Percentiles rank a stretch among this genome's conserved stretches.
These are phyloP conservation scores for Tiliqua scincoides DNA, from an alignment of 2,113 vertebrate genomes.

Conservation along the genomic window DNA sequence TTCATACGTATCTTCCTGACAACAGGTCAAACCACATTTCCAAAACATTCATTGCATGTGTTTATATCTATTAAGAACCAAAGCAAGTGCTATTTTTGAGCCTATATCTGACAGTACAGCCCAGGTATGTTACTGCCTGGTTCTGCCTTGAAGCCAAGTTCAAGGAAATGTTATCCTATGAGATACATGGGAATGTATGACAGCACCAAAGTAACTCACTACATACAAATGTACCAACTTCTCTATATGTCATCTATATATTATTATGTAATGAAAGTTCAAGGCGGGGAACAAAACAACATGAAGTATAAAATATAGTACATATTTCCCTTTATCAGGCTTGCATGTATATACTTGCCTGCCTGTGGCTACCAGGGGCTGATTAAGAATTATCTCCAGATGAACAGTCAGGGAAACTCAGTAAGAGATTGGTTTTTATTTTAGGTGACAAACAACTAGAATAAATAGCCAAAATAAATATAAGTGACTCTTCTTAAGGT, in stretches of 20 bases:
- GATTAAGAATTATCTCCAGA: neutral
- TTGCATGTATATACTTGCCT: neutral
- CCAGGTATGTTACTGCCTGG: neutral
- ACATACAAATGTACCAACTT: neutral
- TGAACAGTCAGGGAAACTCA: neutral
- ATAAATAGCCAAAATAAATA: too few relatives aligned
- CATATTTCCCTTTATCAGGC: neutral
- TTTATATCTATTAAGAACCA: neutral
- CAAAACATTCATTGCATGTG: neutral
- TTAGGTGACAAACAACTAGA: neutral
- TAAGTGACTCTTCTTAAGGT: too few relatives aligned
- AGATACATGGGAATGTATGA: neutral
- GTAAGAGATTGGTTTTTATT: neutral
- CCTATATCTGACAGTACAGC: neutral
- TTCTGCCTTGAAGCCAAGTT: neutral
- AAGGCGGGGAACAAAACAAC: neutral
- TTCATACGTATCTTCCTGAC: rapidly evolving
- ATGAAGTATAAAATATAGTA: neutral
- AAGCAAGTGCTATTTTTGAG: neutral
- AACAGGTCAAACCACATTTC: rapidly evolving
- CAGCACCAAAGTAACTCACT: neutral
- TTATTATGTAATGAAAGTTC: neutral
- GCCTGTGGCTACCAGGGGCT: neutral
- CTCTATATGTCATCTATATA: neutral
- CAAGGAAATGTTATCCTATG: neutral